Evolutionary conservation across 2,797 vertebrate genomes (phyloP).

Genomic region (Gobio occitaniae): DNA sequence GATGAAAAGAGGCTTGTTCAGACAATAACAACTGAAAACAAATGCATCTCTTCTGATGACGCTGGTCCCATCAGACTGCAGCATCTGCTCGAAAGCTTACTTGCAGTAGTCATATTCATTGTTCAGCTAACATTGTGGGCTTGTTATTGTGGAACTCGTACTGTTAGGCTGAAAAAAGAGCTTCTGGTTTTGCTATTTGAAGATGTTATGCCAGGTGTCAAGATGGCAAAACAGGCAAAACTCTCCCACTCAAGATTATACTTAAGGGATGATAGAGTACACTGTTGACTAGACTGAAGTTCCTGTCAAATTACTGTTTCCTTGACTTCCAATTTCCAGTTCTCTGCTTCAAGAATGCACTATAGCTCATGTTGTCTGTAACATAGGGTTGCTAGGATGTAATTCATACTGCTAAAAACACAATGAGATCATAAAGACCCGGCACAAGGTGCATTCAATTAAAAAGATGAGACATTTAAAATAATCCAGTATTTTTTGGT

Average conservation of each 20-base stretch:
- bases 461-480: neutral
- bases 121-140: constrained; percentile 24
- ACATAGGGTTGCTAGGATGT: constrained; percentile 38
- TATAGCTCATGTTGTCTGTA: constrained; percentile 23
- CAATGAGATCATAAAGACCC: constrained; percentile 38
- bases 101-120: constrained; percentile 25
- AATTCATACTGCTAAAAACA: constrained; percentile 26
- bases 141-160: constrained; percentile 28
- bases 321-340: constrained; percentile 17
- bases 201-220: constrained; percentile 21
- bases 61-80: neutral
- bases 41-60: constrained; percentile 31
- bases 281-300: constrained; percentile 4
- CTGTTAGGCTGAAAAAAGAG: constrained; percentile 24
- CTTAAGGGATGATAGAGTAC: neutral
- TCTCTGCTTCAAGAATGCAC: constrained; percentile 21
- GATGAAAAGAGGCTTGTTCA: constrained; percentile 12
- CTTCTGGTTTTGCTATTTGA: constrained; percentile 40
- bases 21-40: constrained; percentile 23
- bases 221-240: constrained; percentile 23
- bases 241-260: constrained; percentile 28
- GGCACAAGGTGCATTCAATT: neutral
- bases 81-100: constrained; percentile 46
- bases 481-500: neutral
- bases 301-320: constrained; percentile 23